Conservation (phyloP, 37 sponge, comb jelly and placozoan species). For the Chondrilla cf. caribensis region DNA sequence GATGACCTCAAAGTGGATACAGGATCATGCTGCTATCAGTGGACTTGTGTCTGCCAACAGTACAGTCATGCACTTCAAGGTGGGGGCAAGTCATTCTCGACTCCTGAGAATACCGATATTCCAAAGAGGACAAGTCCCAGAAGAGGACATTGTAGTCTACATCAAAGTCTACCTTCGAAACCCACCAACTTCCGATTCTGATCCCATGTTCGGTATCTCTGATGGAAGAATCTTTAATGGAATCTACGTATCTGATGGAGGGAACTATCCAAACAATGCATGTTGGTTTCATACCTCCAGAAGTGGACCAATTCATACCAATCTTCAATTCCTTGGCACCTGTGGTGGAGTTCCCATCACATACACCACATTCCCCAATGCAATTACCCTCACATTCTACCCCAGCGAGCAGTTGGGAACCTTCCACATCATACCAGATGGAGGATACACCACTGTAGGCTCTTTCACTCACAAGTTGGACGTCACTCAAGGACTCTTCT, state of each 20-base stretch:
- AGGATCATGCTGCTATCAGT: not conserved
- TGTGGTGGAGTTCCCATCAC: not conserved
- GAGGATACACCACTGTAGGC: conserved; percentile 4
- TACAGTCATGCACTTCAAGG: not conserved
- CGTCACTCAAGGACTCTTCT: not conserved
- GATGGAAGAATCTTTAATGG: conserved; percentile 17
- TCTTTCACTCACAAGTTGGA: conserved; percentile 10
- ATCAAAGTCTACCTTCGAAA: not conserved
- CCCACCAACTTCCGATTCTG: conserved; percentile 14
- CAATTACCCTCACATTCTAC: not conserved
- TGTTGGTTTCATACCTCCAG: not conserved
- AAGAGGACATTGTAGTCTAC: conserved; percentile 5
- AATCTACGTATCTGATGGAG: not conserved
- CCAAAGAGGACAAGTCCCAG: not conserved
- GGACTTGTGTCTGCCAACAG: not conserved
- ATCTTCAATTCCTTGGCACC: not conserved
- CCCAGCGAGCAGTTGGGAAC: conserved; percentile 6
- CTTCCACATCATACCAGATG: not conserved
- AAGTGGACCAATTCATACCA: not conserved
- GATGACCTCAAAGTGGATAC: conserved; percentile 12
- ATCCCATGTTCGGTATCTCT: not conserved
- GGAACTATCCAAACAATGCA: not conserved
- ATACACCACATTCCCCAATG: not conserved
- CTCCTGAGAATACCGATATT: not conserved
- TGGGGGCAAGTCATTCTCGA: not conserved